Conservation (phyloP, 1,140 invertebrate species). For the Pseudoatta argentina region DNA sequence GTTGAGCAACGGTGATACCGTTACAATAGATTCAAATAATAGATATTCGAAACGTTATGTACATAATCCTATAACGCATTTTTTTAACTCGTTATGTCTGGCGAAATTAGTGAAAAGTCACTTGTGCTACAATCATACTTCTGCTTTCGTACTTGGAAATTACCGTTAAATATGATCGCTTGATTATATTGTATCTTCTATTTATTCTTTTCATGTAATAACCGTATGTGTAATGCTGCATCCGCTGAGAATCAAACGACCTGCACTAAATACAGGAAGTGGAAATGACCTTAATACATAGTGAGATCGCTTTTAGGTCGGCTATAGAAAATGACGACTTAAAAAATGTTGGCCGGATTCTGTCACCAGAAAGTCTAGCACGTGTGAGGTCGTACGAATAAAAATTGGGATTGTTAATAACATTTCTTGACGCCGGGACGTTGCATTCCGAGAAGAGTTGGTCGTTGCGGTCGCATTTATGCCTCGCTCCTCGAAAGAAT, state of each 20-base stretch:
- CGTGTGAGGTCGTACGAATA: conserved; percentile 8
- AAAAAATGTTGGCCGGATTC: background rate
- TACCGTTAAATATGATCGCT: conserved; percentile 12
- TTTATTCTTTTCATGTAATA: conserved; percentile 29
- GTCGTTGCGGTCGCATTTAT: conserved; percentile 34
- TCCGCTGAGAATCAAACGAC: conserved; percentile 13
- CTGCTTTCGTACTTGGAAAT: background rate
- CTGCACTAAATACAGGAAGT: background rate
- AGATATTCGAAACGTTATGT: background rate
- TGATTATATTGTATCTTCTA: conserved; percentile 11
- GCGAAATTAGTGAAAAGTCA: conserved; percentile 28
- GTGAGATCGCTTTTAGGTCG: conserved; percentile 23
- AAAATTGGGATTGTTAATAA: conserved; percentile 55
- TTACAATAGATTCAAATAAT: conserved; percentile 7
- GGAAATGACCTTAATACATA: conserved; percentile 31
- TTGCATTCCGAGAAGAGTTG: conserved; percentile 24
- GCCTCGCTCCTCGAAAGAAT: conserved; percentile 31
- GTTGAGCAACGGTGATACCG: conserved; percentile 34
- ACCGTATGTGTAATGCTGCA: background rate
- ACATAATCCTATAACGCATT: background rate
- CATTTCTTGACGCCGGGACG: background rate
- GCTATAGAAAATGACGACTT: background rate
- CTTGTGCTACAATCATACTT: background rate
- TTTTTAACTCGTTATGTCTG: conserved; percentile 33
- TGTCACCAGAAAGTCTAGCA: background rate